These are phyloP conservation scores for Hylia prasina DNA, from an alignment of 2,113 vertebrate species.

Conservation along the genomic window DNA sequence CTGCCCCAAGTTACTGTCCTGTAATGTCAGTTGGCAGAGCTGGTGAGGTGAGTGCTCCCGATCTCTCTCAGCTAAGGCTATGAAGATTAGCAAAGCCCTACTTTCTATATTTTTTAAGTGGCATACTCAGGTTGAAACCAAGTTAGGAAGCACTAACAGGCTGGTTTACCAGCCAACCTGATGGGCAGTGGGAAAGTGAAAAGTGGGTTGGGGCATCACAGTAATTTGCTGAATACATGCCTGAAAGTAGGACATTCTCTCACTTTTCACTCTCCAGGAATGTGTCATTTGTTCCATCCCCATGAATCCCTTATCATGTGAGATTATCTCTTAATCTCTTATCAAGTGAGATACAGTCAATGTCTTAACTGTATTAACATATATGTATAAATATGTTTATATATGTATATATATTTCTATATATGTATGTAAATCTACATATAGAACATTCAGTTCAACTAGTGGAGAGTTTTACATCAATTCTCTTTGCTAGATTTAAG, in stretches of 20 bases:
- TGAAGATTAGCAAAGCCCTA: not conserved
- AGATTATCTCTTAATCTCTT: too few species aligned
- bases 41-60: not conserved
- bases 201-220: not conserved
- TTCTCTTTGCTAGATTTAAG: not conserved
- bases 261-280: not conserved
- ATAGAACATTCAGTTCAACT: not conserved
- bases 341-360: not conserved
- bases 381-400: too few species aligned
- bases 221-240: not conserved
- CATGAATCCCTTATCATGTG: not conserved
- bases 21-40: not conserved
- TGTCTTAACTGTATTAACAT: not conserved
- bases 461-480: not conserved
- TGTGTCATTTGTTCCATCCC: not conserved
- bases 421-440: not conserved
- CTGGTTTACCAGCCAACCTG: not conserved
- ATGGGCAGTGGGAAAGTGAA: not conserved
- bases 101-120: not conserved
- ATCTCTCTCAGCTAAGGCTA: not conserved
- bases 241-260: not conserved
- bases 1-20: not conserved
- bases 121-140: not conserved
- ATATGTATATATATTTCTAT: too few species aligned
- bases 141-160: not conserved